Percentiles rank a stretch among this genome's conserved stretches.
Evolutionary conservation across 2,797 vertebrate species (phyloP).

Genomic region (Tapera naevia): DNA sequence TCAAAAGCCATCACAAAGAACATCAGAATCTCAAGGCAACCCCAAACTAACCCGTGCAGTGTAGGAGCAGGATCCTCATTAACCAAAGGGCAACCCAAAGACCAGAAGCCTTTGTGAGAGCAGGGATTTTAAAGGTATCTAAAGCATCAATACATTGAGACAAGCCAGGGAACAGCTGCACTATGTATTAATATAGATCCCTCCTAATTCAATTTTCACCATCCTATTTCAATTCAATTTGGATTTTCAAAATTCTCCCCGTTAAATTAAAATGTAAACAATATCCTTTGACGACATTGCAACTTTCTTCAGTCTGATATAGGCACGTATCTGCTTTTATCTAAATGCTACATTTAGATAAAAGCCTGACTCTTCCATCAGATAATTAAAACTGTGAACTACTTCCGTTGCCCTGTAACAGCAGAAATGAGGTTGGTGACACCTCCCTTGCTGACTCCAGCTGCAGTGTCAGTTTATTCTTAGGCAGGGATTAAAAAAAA

Average conservation of each 20-base stretch:
- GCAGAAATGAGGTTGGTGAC: neutral
- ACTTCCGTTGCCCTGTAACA: neutral
- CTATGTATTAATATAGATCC: neutral
- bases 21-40: neutral
- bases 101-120: neutral
- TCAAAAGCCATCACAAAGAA: neutral
- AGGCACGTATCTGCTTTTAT: neutral
- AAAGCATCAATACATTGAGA: neutral
- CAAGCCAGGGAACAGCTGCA: neutral
- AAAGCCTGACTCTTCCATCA: neutral
- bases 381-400: neutral
- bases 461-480: neutral
- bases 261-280: neutral
- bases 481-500: neutral
- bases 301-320: neutral
- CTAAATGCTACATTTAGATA: neutral
- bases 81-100: neutral
- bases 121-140: neutral
- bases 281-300: neutral
- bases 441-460: neutral
- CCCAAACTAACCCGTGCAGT: neutral
- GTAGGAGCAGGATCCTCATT: neutral
- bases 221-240: neutral
- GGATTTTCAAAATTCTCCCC: neutral
- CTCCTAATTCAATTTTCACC: neutral